phyloP scores from a whole-genome alignment of 2,113 vertebrate genomes.

The Anas platyrhynchos region DNA sequence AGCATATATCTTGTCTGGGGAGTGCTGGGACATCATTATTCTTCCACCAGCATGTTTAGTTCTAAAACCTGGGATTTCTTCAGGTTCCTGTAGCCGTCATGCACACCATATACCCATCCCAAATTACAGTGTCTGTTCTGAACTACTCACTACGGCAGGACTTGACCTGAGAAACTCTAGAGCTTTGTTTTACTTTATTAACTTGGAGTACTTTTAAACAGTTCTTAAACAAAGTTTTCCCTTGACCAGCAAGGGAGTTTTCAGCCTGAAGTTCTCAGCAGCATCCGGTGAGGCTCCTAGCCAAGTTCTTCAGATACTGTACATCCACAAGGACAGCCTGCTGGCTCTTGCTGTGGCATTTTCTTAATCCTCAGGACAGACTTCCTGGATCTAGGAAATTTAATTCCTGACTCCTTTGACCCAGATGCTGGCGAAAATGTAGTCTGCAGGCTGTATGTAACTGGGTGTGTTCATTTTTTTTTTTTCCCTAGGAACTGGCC shows the following conservation, averaged over 20 bases:
- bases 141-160: constrained; percentile 84
- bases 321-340: constrained; percentile 70
- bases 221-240: constrained; percentile 76
- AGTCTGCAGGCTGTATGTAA: constrained; percentile 60
- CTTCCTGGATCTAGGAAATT: constrained; percentile 78
- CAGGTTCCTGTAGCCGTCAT: constrained; percentile 60
- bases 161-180: constrained; percentile 86
- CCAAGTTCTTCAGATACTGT: constrained; percentile 77
- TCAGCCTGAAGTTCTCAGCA: constrained; percentile 76
- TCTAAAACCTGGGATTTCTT: constrained; percentile 62
- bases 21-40: constrained; percentile 10
- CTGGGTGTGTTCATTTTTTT: background rate
- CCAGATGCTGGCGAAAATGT: constrained; percentile 70
- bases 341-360: constrained; percentile 68
- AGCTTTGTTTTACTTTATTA: constrained; percentile 77
- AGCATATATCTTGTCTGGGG: constrained; percentile 52
- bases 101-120: constrained; percentile 62
- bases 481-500: constrained; percentile 72
- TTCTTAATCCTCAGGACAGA: constrained; percentile 75
- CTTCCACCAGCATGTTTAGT: constrained; percentile 44
- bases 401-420: constrained; percentile 80
- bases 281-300: constrained; percentile 76
- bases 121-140: constrained; percentile 73
- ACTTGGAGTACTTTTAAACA: constrained; percentile 75
- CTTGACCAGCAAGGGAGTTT: constrained; percentile 86